Conservation (phyloP, 2,888 invertebrate genomes). For the Xestia xanthographa region DNA sequence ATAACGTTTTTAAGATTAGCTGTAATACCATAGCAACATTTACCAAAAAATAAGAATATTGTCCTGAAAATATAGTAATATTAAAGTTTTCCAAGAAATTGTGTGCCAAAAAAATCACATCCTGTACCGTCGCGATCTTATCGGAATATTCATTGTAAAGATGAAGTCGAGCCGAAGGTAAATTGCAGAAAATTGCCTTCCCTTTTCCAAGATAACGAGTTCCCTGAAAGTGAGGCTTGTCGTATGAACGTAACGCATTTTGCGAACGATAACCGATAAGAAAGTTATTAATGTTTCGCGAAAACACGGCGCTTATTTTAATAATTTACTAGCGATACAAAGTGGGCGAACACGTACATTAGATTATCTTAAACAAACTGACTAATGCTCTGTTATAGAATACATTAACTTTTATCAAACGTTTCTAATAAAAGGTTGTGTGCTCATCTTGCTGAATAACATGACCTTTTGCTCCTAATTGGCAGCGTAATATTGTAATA, state of each 20-base stretch:
- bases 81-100: not conserved
- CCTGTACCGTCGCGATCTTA: conserved; percentile 44
- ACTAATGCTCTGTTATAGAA: conserved; percentile 33
- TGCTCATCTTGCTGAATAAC: conserved; percentile 14
- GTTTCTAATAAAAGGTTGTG: conserved; percentile 3
- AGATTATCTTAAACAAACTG: conserved; percentile 58
- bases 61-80: not conserved
- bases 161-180: conserved; percentile 70
- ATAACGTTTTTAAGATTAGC: too few species aligned
- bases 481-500: conserved; percentile 13
- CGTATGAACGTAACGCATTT: conserved; percentile 65
- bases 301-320: conserved; percentile 55
- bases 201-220: conserved; percentile 75
- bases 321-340: conserved; percentile 55
- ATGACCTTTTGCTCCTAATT: conserved; percentile 19
- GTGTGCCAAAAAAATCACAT: conserved; percentile 36
- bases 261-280: conserved; percentile 64
- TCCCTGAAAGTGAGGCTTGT: conserved; percentile 66
- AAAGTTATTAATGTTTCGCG: conserved; percentile 58
- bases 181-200: conserved; percentile 80
- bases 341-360: conserved; percentile 50
- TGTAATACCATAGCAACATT: too few species aligned
- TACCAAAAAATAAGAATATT: too few species aligned
- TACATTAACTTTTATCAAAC: conserved; percentile 29
- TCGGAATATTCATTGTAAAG: conserved; percentile 69